Conservation (phyloP, 2,113 vertebrate species). For the Cairina moschata region DNA sequence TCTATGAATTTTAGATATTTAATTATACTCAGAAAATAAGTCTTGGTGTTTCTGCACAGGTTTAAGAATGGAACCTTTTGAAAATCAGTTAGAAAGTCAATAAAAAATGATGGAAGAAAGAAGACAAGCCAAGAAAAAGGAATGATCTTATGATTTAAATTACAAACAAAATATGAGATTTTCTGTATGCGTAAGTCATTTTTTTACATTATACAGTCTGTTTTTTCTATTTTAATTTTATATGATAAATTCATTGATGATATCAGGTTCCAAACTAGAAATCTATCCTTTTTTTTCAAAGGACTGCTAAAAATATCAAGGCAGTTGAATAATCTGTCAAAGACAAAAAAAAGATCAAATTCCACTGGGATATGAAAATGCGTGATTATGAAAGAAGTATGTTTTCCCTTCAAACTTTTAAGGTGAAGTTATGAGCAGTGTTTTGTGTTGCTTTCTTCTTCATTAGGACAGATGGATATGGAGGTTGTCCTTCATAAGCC, state of each 20-base stretch:
- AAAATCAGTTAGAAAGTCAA: not conserved
- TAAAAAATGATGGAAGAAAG: not conserved
- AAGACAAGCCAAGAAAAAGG: not conserved
- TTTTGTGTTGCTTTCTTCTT: not conserved
- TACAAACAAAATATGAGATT: not conserved
- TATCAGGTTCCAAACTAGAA: not conserved
- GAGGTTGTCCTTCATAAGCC: not conserved
- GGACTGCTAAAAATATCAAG: not conserved
- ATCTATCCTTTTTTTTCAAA: not conserved
- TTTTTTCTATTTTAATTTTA: not conserved
- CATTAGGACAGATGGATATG: not conserved
- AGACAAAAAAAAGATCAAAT: not conserved
- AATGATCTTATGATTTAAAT: not conserved
- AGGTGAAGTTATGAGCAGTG: not conserved
- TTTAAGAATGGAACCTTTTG: not conserved
- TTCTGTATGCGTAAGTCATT: not conserved
- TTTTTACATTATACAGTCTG: not conserved
- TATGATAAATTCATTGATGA: not conserved
- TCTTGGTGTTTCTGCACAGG: not conserved
- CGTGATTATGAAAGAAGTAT: accelerated
- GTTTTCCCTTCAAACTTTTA: not conserved
- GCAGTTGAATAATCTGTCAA: not conserved
- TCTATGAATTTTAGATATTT: not conserved
- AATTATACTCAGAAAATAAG: not conserved
- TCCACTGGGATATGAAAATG: not conserved